Evolutionary conservation across 2,113 vertebrate species (phyloP).

Genomic region (Sturnus vulgaris): DNA sequence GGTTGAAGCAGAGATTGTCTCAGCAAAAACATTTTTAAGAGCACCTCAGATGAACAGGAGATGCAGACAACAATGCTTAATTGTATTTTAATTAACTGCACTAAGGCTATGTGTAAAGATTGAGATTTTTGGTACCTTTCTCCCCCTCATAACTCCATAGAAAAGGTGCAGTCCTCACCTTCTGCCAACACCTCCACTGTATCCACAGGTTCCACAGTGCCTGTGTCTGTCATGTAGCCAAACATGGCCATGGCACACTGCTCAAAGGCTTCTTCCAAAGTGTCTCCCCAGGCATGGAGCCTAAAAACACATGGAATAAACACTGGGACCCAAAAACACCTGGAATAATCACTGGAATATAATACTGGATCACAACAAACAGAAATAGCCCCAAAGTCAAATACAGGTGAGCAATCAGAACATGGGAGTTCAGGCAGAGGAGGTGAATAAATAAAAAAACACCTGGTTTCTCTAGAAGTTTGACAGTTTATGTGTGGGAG

Average conservation of each 20-base stretch:
- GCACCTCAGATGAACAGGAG: neutral
- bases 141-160: neutral
- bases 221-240: slow-evolving; percentile 96
- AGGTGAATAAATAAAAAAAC: neutral
- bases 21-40: neutral
- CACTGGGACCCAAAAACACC: slow-evolving; percentile 61
- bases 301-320: slow-evolving; percentile 53
- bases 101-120: neutral
- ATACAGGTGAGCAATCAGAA: neutral
- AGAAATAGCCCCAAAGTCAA: neutral
- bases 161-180: slow-evolving; percentile 62
- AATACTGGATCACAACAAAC: neutral
- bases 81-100: neutral
- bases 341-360: neutral
- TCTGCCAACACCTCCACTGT: slow-evolving; percentile 86
- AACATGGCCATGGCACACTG: slow-evolving; percentile 98
- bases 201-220: slow-evolving; percentile 87
- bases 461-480: neutral
- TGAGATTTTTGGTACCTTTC: neutral
- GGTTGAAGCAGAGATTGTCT: neutral
- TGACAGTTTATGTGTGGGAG: neutral
- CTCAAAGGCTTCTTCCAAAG: slow-evolving; percentile 93
- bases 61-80: neutral
- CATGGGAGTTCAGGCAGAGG: neutral
- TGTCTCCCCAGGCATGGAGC: slow-evolving; percentile 92